phyloP scores from a whole-genome alignment of 2,113 vertebrate genomes.

The Amphilophus citrinellus region DNA sequence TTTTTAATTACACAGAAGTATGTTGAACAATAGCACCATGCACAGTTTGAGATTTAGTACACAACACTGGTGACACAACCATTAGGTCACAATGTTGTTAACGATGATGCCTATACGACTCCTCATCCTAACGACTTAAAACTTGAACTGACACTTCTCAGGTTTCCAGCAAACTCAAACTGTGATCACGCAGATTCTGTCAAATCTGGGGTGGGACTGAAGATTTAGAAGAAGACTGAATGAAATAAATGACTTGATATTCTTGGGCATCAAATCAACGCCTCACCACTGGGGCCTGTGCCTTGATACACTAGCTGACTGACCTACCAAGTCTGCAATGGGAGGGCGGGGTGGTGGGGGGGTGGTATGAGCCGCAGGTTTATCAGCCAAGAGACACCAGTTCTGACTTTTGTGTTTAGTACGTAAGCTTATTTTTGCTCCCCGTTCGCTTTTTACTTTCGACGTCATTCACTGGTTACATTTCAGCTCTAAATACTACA shows the following conservation, averaged over 20 bases:
- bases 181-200: background rate
- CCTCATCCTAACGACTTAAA: background rate
- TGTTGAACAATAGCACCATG: background rate
- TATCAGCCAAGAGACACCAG: background rate
- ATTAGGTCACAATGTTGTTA: background rate
- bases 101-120: background rate
- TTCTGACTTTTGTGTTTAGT: background rate
- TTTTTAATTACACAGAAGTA: background rate
- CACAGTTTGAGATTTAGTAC: background rate
- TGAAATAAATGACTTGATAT: background rate
- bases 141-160: fast-evolving
- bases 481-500: background rate
- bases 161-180: background rate
- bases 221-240: background rate
- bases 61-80: background rate
- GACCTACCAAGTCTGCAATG: background rate
- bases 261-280: background rate
- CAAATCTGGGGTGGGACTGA: background rate
- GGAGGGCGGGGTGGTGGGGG: background rate
- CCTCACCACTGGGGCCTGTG: background rate
- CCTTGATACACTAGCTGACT: background rate
- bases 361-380: background rate
- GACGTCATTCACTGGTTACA: background rate
- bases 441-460: background rate
- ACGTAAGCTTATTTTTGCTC: background rate